Percentiles rank a stretch among this genome's conserved stretches.
Evolutionary conservation across 92 coral and sea anemone genomes (phyloP).

Genomic region (Scolanthus callimorphus): DNA sequence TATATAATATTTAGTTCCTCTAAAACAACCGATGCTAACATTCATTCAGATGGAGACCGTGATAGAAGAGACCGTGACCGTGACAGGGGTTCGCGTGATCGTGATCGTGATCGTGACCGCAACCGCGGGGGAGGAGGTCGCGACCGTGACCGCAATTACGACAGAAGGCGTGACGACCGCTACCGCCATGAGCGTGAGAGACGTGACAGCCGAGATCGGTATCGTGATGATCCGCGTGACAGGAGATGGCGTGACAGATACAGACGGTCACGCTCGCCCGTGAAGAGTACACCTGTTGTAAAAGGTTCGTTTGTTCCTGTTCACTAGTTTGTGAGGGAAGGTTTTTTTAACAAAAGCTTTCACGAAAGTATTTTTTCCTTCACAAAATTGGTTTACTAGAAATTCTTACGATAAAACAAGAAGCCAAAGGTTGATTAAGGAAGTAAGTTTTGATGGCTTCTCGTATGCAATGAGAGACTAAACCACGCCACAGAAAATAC

Average conservation of each 20-base stretch:
- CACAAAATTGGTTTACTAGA: no score
- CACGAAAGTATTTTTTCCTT: no score
- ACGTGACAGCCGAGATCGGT: conserved; percentile 3
- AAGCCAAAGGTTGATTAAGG: no score
- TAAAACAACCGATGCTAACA: no score
- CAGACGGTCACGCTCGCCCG: conserved; percentile 2
- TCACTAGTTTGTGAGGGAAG: no score
- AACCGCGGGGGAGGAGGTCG: conserved; percentile 13
- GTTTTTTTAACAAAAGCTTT: no score
- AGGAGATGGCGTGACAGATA: conserved; percentile 1
- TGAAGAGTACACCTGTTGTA: conserved; percentile 27
- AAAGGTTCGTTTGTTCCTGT: conserved; percentile 9
- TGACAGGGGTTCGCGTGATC: conserved; percentile 44
- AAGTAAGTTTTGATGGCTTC: no score
- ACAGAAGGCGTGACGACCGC: conserved; percentile 27
- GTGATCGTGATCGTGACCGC: conserved; percentile 19
- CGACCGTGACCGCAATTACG: conserved; percentile 40
- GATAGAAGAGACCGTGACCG: conserved; percentile 38
- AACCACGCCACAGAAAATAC: no score
- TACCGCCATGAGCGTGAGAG: conserved; percentile 5
- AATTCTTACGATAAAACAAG: no score
- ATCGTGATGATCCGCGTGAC: background rate
- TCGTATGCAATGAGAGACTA: no score
- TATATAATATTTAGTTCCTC: no score
- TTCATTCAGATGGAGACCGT: conserved; percentile 3